Evolutionary conservation across 2,113 vertebrate genomes (phyloP).

Genomic region (Sander vitreus): DNA sequence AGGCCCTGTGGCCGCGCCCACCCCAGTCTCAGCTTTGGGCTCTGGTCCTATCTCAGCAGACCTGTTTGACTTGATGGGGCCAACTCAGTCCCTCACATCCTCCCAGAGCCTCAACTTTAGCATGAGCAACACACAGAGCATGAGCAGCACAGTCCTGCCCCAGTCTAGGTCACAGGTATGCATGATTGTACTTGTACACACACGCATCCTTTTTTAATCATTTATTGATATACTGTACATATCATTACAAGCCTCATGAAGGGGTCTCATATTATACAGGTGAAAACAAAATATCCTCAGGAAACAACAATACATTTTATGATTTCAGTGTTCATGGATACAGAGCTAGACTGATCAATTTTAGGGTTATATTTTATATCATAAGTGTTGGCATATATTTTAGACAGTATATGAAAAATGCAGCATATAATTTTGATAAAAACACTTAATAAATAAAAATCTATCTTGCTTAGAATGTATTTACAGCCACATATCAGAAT

Average conservation of each 20-base stretch:
- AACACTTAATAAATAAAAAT: neutral
- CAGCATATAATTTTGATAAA: neutral
- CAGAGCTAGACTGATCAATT: neutral
- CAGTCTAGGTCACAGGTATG: slow-evolving; percentile 92
- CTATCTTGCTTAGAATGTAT: neutral
- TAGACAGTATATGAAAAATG: neutral
- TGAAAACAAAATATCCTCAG: slow-evolving; percentile 17
- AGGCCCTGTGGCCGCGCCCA: slow-evolving; percentile 63
- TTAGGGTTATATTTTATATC: neutral
- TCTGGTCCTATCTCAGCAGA: slow-evolving; percentile 83
- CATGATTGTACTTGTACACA: slow-evolving; percentile 45
- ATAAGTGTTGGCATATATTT: neutral
- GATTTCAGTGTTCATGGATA: slow-evolving; percentile 1
- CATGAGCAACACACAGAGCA: slow-evolving; percentile 88
- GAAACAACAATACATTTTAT: neutral
- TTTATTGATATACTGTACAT: slow-evolving; percentile 35
- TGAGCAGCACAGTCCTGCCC: slow-evolving; percentile 85
- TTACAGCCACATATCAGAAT: neutral
- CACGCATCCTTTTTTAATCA: slow-evolving; percentile 40
- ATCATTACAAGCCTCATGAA: slow-evolving; percentile 36
- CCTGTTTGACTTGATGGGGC: slow-evolving; percentile 93
- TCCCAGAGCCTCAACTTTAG: slow-evolving; percentile 96
- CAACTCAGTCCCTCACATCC: slow-evolving; percentile 88
- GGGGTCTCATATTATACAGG: slow-evolving; percentile 12
- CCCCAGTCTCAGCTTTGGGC: slow-evolving; percentile 66